A percentile compares a stretch with the other conserved stretches of the same genome.
These are phyloP conservation scores for Aeoliscus strigatus DNA, from an alignment of 2,797 vertebrate genomes.

Conservation along the genomic window DNA sequence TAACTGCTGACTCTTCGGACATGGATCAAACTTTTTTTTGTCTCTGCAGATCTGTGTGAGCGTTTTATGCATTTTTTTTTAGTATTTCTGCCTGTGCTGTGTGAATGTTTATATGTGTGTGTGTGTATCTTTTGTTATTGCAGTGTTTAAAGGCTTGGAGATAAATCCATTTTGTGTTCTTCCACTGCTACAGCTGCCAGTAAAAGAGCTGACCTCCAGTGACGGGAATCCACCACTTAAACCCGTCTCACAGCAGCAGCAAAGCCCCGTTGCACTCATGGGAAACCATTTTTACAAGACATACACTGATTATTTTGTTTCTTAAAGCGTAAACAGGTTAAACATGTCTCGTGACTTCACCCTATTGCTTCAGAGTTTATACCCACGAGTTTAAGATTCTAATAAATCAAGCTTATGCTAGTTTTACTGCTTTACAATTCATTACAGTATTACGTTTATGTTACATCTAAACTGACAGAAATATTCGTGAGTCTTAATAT, in stretches of 20 bases:
- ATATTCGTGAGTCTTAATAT: slow-evolving; percentile 5
- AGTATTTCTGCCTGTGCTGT: slow-evolving; percentile 9
- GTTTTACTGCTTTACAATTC: neutral
- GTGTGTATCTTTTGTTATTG: slow-evolving; percentile 11
- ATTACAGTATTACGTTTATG: slow-evolving; percentile 2
- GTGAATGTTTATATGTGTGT: slow-evolving; percentile 39
- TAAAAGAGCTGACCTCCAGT: slow-evolving; percentile 20
- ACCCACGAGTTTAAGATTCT: neutral
- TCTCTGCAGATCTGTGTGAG: neutral
- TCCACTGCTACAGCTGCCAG: slow-evolving; percentile 27
- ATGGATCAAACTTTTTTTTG: neutral
- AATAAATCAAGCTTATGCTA: too few relatives aligned
- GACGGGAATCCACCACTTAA: slow-evolving; percentile 28
- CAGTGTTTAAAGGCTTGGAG: slow-evolving; percentile 25
- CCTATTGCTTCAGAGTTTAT: neutral
- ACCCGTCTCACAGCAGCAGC: slow-evolving; percentile 9
- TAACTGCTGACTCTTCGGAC: slow-evolving; percentile 24
- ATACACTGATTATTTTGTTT: slow-evolving; percentile 10
- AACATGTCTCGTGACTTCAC: slow-evolving; percentile 10
- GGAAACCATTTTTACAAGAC: slow-evolving; percentile 32
- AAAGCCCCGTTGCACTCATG: slow-evolving; percentile 20
- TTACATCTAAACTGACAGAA: slow-evolving; percentile 8
- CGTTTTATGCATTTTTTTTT: slow-evolving; percentile 23
- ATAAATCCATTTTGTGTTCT: slow-evolving; percentile 36
- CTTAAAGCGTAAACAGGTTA: slow-evolving; percentile 25